Evolutionary conservation across 2,888 invertebrate species (phyloP).

Genomic region (Cremastinae sp.): DNA sequence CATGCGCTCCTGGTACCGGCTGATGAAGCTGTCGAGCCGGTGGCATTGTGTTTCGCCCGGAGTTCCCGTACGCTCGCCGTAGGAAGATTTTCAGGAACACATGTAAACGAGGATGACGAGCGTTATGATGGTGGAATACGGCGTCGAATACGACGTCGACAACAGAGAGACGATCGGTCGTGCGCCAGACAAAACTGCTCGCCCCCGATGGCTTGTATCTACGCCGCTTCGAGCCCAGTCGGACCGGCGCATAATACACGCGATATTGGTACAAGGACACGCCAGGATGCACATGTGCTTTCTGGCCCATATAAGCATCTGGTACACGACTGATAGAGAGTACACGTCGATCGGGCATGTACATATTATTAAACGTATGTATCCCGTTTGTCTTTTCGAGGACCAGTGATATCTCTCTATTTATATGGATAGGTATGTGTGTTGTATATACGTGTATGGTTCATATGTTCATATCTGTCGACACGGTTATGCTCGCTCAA

Average conservation of each 20-base stretch:
- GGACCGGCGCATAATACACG: constrained; percentile 44
- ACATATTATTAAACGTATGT: too few relatives aligned
- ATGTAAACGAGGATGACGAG: constrained; percentile 68
- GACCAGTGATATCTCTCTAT: too few relatives aligned
- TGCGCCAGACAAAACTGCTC: constrained; percentile 18
- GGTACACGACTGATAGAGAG: constrained; percentile 51
- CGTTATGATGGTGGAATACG: too few relatives aligned
- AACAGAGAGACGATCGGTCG: constrained; percentile 13
- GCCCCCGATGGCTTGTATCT: constrained; percentile 41
- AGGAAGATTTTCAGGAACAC: constrained; percentile 72
- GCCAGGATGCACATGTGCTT: constrained; percentile 40
- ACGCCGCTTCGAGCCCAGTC: constrained; percentile 39
- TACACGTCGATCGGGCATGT: constrained; percentile 33
- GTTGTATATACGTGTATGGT: too few relatives aligned
- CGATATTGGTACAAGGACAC: constrained; percentile 39
- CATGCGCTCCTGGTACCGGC: constrained; percentile 49
- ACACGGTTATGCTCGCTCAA: too few relatives aligned
- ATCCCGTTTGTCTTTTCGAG: too few relatives aligned
- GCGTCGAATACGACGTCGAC: neutral
- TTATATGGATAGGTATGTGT: constrained; percentile 4
- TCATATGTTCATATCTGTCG: too few relatives aligned
- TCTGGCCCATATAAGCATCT: constrained; percentile 28
- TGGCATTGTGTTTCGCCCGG: constrained; percentile 42
- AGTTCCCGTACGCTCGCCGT: constrained; percentile 63
- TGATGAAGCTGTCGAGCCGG: constrained; percentile 70